Base-by-base conservation (phyloP, 2,888 invertebrate species). In the Tiliacea citrago region DNA sequence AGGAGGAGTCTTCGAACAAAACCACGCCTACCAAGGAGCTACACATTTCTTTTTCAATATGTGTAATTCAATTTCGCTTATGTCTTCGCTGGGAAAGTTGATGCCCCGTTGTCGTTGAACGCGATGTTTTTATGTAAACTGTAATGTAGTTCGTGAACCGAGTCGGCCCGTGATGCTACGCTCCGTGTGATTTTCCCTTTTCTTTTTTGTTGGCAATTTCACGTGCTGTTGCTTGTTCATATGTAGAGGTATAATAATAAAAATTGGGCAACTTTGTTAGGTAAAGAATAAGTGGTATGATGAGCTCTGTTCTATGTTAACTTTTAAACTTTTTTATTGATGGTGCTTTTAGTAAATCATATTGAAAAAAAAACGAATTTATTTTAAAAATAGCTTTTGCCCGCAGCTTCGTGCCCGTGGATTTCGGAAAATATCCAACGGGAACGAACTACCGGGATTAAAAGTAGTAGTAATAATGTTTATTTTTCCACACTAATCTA, bases 1-100 rank as follows among this genome's bases (percentile, higher is more conserved):
- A 95, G 96, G 96, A 94, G 96, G 96, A 95, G 96, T 93, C 94
- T 94, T 94, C 82, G 67, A 74, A 85, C 89, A 88, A 94, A 95
- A 94, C 96, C 96, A 95, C 96, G 96, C 96, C 96, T 95, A 95
- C 96, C 93, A 95, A 96, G 96, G 91, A 95, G 95, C 96, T 96
- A 94, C 96, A 96, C 96, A 96, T 96, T 96, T 96, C 96, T 96
- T 96, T 96, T 96, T 96, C 96, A 96, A 96, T 96, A 96, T 96
- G 96, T 96, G 96, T 96, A 96, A 96, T 96, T 96, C 96, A 96
- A 96, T 96, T 96, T 96, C 95, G 96, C 96, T 96, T 96, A 96
- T 96, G 96, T 96, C 96, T 96, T 96, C 95, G 96, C 96, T 95
- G 95, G 96, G 95, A 95, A 96, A 96, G 95, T 96, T 96, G 96